Evolutionary conservation across 2,888 invertebrate genomes (phyloP), one percentile per base, ranked within the genome.

Genomic region (Alcis repandata): DNA sequence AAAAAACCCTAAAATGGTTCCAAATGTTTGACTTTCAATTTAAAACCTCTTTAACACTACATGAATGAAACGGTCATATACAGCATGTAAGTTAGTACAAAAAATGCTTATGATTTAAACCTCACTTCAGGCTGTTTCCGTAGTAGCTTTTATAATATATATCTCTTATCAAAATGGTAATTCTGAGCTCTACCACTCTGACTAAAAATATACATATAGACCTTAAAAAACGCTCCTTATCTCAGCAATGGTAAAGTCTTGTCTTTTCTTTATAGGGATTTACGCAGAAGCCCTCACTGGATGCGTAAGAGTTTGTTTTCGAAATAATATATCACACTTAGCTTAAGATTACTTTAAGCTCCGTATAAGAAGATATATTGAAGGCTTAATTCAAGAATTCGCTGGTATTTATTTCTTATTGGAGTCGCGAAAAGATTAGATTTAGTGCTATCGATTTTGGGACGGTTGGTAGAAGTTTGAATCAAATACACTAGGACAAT

Each of bases 291-390:
- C 76, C 77, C 65, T 63, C 71, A 73, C 69, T 60, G 71, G 73
- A 76, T 78, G 79, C 79, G 79, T 79, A 76, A 76, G 80, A 82
- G 84, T 84, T 87, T 89, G 85, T 86, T 88, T 89, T 80, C 78
- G 67, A 78, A 83, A 85, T 85, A 88, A 89, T 90, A 87, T 84
- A 89, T 90, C 86, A 88, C 88, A 86, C 85, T 89, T 86, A 88
- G 80, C 84, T 76, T 68, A 78, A 85, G 88, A 90, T 89, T 90
- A 88, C 84, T 83, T 77, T 82, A 87, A 88, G 86, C 85, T 74
- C 72, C 75, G 79, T 83, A 79, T 82, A 82, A 77, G 80, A 83
- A 88, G 89, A 89, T 86, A 86, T 88, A 89, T 89, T 76, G 85
- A 76, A 77, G 82, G 83, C 81, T 85, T 87, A 86, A 81, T 80